Evolutionary conservation across 1,140 invertebrate species (phyloP).

Genomic region (Halesus radiatus): DNA sequence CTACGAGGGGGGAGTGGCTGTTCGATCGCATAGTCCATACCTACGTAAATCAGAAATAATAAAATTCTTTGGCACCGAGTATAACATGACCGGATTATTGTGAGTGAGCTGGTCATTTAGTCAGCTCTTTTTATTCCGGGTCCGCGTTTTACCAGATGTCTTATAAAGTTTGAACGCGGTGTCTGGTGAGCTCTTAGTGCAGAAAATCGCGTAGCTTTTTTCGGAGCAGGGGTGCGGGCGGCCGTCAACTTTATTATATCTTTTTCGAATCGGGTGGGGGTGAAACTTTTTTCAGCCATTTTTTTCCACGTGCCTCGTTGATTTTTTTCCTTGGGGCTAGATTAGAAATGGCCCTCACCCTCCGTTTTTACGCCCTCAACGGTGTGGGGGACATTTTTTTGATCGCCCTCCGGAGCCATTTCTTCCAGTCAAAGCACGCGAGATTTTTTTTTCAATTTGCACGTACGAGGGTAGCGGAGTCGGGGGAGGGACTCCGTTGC

Average conservation of each 20-base stretch:
- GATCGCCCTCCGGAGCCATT: slow-evolving; percentile 6
- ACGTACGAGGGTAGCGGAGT: slow-evolving; percentile 22
- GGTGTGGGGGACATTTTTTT: slow-evolving; percentile 46
- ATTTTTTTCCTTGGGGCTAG: slow-evolving; percentile 43
- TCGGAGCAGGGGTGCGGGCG: slow-evolving; percentile 40
- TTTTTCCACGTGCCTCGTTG: slow-evolving; percentile 44
- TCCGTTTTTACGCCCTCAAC: slow-evolving; percentile 21
- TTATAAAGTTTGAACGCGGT: not conserved
- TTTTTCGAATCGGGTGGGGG: slow-evolving; percentile 45
- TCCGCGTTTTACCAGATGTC: not conserved
- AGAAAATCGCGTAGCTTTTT: slow-evolving; percentile 29
- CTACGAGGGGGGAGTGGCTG: slow-evolving; percentile 42
- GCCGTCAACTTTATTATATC: slow-evolving; percentile 53
- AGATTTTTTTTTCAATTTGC: slow-evolving; percentile 53
- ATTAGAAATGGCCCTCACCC: slow-evolving; percentile 46
- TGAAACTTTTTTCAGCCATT: slow-evolving; percentile 53
- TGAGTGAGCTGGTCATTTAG: not conserved
- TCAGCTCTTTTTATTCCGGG: slow-evolving; percentile 8
- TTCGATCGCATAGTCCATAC: slow-evolving; percentile 20
- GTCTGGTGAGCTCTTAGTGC: not conserved
- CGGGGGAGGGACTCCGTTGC: not conserved
- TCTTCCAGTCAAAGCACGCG: slow-evolving; percentile 36
- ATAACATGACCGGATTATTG: not conserved
- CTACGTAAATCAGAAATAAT: not conserved
- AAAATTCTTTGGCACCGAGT: not conserved